phyloP scores from a whole-genome alignment of 2,113 vertebrate species.

The Semnornis frantzii region DNA sequence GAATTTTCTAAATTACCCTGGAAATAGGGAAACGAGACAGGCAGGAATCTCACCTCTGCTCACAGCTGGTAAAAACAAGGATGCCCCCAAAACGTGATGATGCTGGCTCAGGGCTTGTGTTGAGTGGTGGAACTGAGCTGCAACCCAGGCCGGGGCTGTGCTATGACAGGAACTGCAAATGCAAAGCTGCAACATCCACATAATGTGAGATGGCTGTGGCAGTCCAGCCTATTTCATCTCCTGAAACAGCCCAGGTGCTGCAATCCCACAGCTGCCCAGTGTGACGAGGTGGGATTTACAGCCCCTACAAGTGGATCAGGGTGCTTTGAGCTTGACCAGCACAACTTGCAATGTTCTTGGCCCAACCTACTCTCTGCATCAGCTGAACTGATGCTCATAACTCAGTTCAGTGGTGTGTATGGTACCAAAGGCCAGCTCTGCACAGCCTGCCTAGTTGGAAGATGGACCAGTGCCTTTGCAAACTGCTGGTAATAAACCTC shows the following conservation, averaged over 20 bases:
- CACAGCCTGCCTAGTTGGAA: background rate
- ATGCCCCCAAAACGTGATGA: background rate
- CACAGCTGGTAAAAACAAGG: background rate
- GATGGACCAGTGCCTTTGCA: accelerated
- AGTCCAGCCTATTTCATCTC: background rate
- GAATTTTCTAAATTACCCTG: background rate
- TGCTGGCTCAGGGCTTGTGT: accelerated
- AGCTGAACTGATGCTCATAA: background rate
- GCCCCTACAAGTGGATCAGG: background rate
- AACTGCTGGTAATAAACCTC: background rate
- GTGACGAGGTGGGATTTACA: background rate
- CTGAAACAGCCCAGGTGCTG: background rate
- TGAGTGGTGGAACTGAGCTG: background rate
- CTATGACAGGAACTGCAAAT: too few relatives aligned
- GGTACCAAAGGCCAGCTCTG: background rate
- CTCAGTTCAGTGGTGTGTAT: background rate
- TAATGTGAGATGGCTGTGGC: background rate
- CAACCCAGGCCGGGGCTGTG: background rate
- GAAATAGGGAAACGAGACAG: background rate
- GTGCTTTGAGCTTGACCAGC: background rate
- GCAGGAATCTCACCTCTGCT: background rate
- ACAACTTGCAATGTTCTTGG: background rate
- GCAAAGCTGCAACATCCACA: too few relatives aligned
- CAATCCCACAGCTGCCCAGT: background rate
- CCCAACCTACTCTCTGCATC: background rate